Evolutionary conservation across 2,888 invertebrate genomes (phyloP), one percentile per base, ranked within the genome.

Genomic region (Microdon myrmicae): DNA sequence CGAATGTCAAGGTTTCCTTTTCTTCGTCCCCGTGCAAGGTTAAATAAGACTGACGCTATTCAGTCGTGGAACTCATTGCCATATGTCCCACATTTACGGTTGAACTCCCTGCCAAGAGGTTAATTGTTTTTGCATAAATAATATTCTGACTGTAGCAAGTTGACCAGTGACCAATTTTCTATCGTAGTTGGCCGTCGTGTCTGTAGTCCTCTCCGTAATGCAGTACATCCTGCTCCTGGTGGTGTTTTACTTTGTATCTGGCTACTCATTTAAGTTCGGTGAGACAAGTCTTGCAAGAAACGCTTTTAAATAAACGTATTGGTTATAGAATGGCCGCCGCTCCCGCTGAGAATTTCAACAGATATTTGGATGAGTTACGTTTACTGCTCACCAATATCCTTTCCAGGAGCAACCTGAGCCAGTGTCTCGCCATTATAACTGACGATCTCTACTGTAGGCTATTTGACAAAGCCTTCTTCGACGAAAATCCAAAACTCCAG

Each of bases 371-470:
- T 0, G 53, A 69, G 10, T 32, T 76, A n/a, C 61, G 64, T 28
- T 32, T 67, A 4, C 19, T 76, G 9, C 47, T 76, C 2, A 53
- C 68, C 9, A 54, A 70, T 25, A 41, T 76, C 9, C 26, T 73
- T 4, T 58, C 70, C 49, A 35, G 45, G 1, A 67, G 68, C 0
- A 71, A 68, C 16, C 70, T 78, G 7, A 55, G 75, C 28, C 71
- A 73, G n/a, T 79, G 79, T 55, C 72, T 71, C 20, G 73, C 73
- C 1, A 68, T 79, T n/a, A 73, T 79, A 32, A 75, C 78, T 0
- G 79, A 79, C 44, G 71, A 71, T 2, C 53, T 69, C 4, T 71
- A 79, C 37, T 61, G 66, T 10, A 23, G 38, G 7, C 35, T 76
- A 20, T 79, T 78, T 16, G 72, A 72, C 28, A 49, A 58, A 2